phyloP scores from a whole-genome alignment of 2,888 invertebrate genomes.

The Uropetala carovei region DNA sequence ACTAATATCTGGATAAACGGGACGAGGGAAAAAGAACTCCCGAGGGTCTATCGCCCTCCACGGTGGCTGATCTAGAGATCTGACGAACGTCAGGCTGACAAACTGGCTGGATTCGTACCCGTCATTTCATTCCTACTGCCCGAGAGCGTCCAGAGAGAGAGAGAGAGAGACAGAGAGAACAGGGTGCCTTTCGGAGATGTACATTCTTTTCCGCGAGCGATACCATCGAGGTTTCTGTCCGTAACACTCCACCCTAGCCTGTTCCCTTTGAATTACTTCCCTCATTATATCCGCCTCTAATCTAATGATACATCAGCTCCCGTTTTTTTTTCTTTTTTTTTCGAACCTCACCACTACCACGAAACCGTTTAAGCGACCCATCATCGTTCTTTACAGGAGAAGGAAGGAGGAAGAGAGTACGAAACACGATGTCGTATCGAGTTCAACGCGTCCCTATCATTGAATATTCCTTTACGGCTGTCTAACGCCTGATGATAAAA shows the following conservation, averaged over 20 bases:
- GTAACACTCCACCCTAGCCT: background rate
- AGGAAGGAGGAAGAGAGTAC: background rate
- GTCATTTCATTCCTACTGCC: slow-evolving; percentile 22
- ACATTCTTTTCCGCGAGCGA: slow-evolving; percentile 21
- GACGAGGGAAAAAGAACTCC: background rate
- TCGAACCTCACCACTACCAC: background rate
- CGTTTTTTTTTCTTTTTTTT: background rate
- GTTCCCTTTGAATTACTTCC: background rate
- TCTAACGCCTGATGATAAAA: slow-evolving; percentile 52
- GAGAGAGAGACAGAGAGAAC: background rate
- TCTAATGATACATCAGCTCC: slow-evolving; percentile 46
- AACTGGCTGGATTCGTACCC: slow-evolving; percentile 37
- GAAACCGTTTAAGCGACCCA: slow-evolving; percentile 8
- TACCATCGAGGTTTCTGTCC: background rate
- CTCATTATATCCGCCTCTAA: slow-evolving; percentile 56
- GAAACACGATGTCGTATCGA: background rate
- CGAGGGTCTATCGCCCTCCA: slow-evolving; percentile 39
- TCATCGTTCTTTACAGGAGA: background rate
- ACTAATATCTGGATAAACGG: slow-evolving; percentile 47
- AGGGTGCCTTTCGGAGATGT: background rate
- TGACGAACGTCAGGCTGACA: slow-evolving; percentile 60
- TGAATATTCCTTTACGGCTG: slow-evolving; percentile 49
- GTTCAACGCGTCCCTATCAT: slow-evolving; percentile 40
- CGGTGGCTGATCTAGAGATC: slow-evolving; percentile 38
- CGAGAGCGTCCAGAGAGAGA: slow-evolving; percentile 12